Evolutionary conservation across 2,888 invertebrate species (phyloP).

Genomic region (Argyra leucocephala): DNA sequence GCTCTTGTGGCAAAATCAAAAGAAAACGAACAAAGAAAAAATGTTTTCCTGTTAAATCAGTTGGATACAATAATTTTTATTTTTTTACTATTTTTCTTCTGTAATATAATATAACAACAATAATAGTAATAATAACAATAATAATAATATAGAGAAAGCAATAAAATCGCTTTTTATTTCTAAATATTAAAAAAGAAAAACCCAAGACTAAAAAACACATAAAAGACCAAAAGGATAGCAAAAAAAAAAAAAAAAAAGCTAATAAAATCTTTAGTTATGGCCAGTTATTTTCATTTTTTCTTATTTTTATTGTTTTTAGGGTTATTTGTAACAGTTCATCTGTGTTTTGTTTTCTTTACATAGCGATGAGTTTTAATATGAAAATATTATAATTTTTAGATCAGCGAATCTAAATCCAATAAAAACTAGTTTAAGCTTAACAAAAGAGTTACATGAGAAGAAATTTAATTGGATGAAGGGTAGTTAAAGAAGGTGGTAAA

Average conservation of each 20-base stretch:
- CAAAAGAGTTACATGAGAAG: too few species aligned
- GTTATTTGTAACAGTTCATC: too few species aligned
- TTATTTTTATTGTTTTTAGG: background rate
- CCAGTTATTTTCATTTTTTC: background rate
- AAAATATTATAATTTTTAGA: too few species aligned
- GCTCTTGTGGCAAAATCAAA: background rate
- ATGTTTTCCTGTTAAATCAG: background rate
- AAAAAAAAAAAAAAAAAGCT: background rate
- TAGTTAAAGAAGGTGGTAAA: too few species aligned
- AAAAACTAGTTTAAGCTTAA: too few species aligned
- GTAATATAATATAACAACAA: background rate
- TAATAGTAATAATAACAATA: too few species aligned
- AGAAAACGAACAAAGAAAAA: background rate
- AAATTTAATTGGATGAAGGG: too few species aligned
- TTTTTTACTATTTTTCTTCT: background rate
- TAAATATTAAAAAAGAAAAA: background rate
- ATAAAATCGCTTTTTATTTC: constrained; percentile 6
- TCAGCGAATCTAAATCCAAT: too few species aligned
- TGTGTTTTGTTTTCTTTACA: too few species aligned
- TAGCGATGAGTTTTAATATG: too few species aligned
- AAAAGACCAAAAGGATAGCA: background rate
- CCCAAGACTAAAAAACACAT: background rate
- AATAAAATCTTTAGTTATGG: constrained; percentile 4
- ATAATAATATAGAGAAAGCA: background rate
- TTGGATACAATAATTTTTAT: background rate